Evolutionary conservation across 1,140 invertebrate species (phyloP).

Genomic region (Orchesella cincta): DNA sequence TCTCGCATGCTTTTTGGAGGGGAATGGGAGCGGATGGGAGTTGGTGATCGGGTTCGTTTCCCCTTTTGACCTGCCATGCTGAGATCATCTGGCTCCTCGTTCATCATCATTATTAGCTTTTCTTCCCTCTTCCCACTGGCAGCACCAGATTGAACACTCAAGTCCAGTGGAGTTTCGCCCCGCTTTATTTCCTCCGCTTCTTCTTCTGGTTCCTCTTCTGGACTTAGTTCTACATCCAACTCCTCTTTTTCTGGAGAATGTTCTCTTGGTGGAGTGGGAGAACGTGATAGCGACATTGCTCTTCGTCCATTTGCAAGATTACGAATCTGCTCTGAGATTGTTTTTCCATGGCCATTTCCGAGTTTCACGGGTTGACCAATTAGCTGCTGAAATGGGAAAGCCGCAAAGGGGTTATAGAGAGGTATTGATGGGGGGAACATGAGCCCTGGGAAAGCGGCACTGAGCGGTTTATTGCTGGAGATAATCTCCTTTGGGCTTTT

Average conservation of each 20-base stretch:
- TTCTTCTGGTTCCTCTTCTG: slow-evolving; percentile 22
- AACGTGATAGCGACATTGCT: slow-evolving; percentile 24
- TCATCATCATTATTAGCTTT: neutral
- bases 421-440: slow-evolving; percentile 34
- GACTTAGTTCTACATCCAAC: slow-evolving; percentile 10
- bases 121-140: neutral
- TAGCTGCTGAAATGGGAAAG: slow-evolving; percentile 43
- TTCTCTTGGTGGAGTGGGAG: slow-evolving; percentile 22
- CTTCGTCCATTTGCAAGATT: slow-evolving; percentile 29
- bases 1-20: slow-evolving; percentile 55
- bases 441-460: slow-evolving; percentile 17
- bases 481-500: slow-evolving; percentile 31
- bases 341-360: slow-evolving; percentile 19
- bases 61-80: neutral
- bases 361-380: slow-evolving; percentile 20
- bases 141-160: slow-evolving; percentile 45
- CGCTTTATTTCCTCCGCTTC: slow-evolving; percentile 16
- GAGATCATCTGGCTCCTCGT: slow-evolving; percentile 1
- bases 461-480: slow-evolving; percentile 20
- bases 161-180: slow-evolving; percentile 47
- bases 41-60: slow-evolving; percentile 1
- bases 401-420: slow-evolving; percentile 50
- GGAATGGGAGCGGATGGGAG: slow-evolving; percentile 54
- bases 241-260: slow-evolving; percentile 21
- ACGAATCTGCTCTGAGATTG: slow-evolving; percentile 18